Percentiles rank a stretch among this genome's conserved stretches.
phyloP scores from a whole-genome alignment of 2,113 vertebrate genomes.

The Burhinus oedicnemus region DNA sequence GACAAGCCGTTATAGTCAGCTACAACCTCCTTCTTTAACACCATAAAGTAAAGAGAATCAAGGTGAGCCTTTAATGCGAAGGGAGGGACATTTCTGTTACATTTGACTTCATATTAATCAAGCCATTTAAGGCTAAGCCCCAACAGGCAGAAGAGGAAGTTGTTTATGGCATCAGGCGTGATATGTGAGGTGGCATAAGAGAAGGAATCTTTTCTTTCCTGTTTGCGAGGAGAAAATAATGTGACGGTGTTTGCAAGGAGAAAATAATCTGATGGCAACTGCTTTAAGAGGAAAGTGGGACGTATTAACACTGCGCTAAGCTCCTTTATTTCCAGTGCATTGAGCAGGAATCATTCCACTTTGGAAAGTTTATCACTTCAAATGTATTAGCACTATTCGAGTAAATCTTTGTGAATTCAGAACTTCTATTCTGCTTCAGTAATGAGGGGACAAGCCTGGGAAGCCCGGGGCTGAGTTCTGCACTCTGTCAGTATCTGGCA shows the following conservation, averaged over 20 bases:
- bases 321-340: not conserved
- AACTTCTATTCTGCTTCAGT: constrained; percentile 19
- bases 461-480: constrained; percentile 53
- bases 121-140: constrained; percentile 39
- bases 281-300: not conserved
- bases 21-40: not conserved
- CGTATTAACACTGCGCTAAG: not conserved
- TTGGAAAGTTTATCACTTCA: constrained; percentile 6
- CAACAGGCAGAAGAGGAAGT: constrained; percentile 57
- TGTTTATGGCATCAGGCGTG: not conserved
- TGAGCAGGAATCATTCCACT: not conserved
- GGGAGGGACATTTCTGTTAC: not conserved
- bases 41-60: not conserved
- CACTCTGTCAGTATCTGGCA: constrained; percentile 63
- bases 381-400: constrained; percentile 17
- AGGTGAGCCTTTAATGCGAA: not conserved
- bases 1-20: not conserved
- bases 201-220: constrained; percentile 48
- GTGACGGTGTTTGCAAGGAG: not conserved
- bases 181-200: constrained; percentile 57
- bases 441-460: constrained; percentile 35
- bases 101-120: constrained; percentile 49
- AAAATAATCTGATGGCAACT: not conserved
- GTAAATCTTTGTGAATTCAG: constrained; percentile 28
- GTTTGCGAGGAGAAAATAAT: constrained; percentile 26